Evolutionary conservation across 2,888 invertebrate species (phyloP).

Genomic region (Cyrtodaria siliqua): DNA sequence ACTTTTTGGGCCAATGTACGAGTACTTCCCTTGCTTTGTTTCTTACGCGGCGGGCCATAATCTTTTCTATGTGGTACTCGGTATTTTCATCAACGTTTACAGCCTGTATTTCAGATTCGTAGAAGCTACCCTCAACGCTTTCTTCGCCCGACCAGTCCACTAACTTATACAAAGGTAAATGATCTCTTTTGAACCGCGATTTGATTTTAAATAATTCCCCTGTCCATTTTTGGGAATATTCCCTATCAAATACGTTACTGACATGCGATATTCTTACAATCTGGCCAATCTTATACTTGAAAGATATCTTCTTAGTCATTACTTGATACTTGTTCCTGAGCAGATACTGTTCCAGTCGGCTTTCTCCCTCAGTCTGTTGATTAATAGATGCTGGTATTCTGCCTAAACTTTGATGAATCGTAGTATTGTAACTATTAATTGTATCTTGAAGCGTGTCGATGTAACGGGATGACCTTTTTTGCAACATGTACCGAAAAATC

Average conservation of each 20-base stretch:
- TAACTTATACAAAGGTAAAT: slow-evolving; percentile 24
- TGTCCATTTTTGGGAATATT: slow-evolving; percentile 15
- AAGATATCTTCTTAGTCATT: no score
- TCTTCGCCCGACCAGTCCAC: slow-evolving; percentile 34
- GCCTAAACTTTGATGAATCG: no score
- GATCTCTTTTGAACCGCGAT: slow-evolving; percentile 12
- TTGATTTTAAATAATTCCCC: slow-evolving; percentile 7
- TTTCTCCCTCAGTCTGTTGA: no score
- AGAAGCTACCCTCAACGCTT: slow-evolving; percentile 18
- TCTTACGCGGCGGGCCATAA: slow-evolving; percentile 10
- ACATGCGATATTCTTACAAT: background rate
- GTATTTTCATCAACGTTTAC: slow-evolving; percentile 19
- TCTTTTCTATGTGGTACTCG: slow-evolving; percentile 16
- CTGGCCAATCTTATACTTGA: background rate
- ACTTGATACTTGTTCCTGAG: no score
- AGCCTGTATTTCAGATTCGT: slow-evolving; percentile 27
- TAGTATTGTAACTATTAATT: no score
- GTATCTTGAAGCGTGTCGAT: no score
- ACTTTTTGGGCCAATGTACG: slow-evolving; percentile 38
- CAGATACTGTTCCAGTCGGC: no score
- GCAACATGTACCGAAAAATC: no score
- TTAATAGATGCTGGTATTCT: no score
- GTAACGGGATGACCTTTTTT: slow-evolving; percentile 17
- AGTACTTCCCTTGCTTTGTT: slow-evolving; percentile 16
- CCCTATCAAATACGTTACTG: slow-evolving; percentile 5